phyloP scores from a whole-genome alignment of 1,140 invertebrate species.

The Cotesia typhae region DNA sequence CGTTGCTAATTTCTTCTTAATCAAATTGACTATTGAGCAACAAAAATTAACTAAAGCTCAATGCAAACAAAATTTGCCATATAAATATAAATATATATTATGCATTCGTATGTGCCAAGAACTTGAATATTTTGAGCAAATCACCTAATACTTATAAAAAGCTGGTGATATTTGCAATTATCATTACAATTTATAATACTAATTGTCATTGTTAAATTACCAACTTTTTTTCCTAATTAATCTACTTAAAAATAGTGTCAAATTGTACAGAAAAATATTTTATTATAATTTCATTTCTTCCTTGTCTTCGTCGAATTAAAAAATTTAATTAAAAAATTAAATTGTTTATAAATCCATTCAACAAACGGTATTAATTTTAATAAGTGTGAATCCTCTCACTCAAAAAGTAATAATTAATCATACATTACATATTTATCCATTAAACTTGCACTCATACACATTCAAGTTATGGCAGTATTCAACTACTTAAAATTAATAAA shows the following conservation, averaged over 20 bases:
- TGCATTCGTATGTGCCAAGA: background rate
- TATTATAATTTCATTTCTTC: background rate
- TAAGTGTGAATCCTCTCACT: conserved; percentile 58
- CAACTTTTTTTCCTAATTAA: no score
- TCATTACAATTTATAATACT: background rate
- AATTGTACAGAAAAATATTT: background rate
- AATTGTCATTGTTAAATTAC: background rate
- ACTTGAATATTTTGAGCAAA: no score
- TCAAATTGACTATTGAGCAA: background rate
- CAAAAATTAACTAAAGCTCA: conserved; percentile 7
- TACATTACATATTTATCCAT: background rate
- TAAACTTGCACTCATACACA: conserved; percentile 19
- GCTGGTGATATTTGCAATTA: no score
- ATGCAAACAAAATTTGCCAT: background rate
- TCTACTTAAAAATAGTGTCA: background rate
- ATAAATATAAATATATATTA: conserved; percentile 4
- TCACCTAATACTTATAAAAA: no score
- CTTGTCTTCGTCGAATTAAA: background rate
- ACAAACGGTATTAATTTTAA: conserved; percentile 54
- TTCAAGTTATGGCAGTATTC: conserved; percentile 31
- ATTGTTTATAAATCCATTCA: conserved; percentile 10
- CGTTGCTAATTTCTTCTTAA: no score
- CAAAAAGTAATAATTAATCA: conserved; percentile 10
- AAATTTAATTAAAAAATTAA: conserved; percentile 3
- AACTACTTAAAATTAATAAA: background rate